Evolutionary conservation across 2,113 vertebrate genomes (phyloP).

Genomic region (Penelope pileata): DNA sequence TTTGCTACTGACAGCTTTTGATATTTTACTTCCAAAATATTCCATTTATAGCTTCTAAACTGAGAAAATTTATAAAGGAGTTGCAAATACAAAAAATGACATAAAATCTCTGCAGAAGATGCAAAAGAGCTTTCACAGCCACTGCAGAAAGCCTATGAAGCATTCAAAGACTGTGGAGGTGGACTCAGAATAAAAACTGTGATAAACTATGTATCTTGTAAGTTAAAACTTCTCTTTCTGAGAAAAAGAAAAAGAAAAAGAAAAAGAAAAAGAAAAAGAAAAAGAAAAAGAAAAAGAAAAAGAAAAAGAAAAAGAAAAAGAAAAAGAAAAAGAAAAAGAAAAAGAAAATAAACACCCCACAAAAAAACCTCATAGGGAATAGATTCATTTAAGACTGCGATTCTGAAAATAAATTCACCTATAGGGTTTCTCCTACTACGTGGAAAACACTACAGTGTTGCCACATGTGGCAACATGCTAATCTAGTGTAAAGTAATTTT

Average conservation of each 20-base stretch:
- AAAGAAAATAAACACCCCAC: too few relatives aligned
- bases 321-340: not conserved
- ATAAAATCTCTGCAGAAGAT: not conserved
- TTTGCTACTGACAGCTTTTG: not conserved
- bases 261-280: not conserved
- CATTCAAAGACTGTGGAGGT: not conserved
- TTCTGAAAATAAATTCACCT: not conserved
- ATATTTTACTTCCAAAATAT: not conserved
- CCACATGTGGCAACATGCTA: not conserved
- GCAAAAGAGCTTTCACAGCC: not conserved
- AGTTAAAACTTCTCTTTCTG: not conserved
- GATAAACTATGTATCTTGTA: not conserved
- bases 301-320: not conserved
- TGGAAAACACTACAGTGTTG: not conserved
- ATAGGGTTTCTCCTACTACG: not conserved
- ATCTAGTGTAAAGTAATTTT: not conserved
- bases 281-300: not conserved
- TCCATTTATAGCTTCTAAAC: not conserved
- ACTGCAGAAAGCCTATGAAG: not conserved
- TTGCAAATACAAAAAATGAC: not conserved
- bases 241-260: not conserved
- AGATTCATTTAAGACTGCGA: not conserved
- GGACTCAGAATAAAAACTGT: rapidly evolving
- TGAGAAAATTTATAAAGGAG: not conserved
- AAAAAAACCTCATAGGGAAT: too few relatives aligned